Percentiles rank a stretch among this genome's conserved stretches.
Evolutionary conservation across 2,888 invertebrate genomes (phyloP).

Genomic region (Eupithecia insigniata): DNA sequence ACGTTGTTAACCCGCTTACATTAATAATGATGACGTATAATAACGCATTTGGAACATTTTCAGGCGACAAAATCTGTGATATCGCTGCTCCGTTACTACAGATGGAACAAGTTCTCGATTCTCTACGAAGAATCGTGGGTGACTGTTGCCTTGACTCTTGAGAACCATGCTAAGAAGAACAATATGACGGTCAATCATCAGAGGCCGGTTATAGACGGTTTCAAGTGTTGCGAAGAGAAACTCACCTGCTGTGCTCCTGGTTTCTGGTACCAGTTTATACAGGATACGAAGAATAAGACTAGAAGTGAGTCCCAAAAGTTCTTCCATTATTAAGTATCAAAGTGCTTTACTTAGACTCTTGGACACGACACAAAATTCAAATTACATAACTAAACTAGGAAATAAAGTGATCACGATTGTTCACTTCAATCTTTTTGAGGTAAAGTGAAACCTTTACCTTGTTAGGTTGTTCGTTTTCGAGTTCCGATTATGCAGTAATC

Average conservation of each 20-base stretch:
- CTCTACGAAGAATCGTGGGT: slow-evolving; percentile 92
- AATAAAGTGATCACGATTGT: no score
- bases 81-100: slow-evolving; percentile 94
- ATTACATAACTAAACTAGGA: no score
- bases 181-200: slow-evolving; percentile 94
- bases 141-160: slow-evolving; percentile 92
- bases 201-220: slow-evolving; percentile 87
- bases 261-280: slow-evolving; percentile 93
- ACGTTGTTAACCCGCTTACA: no score
- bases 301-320: slow-evolving; percentile 84
- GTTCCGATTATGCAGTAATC: neutral
- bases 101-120: slow-evolving; percentile 97
- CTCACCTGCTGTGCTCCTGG: slow-evolving; percentile 90
- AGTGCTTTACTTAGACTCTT: no score
- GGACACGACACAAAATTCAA: no score
- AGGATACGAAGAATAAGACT: slow-evolving; percentile 93
- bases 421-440: no score
- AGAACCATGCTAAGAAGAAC: slow-evolving; percentile 88
- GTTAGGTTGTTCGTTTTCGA: no score
- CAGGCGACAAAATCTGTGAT: slow-evolving; percentile 97
- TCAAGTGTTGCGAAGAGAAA: slow-evolving; percentile 90
- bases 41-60: slow-evolving; percentile 46
- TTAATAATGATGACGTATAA: neutral
- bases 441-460: no score
- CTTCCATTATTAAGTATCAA: no score